Evolutionary conservation across 2,113 vertebrate genomes (phyloP), one percentile per base, ranked within the genome.

Genomic region (Tricholaema leucomelas): DNA sequence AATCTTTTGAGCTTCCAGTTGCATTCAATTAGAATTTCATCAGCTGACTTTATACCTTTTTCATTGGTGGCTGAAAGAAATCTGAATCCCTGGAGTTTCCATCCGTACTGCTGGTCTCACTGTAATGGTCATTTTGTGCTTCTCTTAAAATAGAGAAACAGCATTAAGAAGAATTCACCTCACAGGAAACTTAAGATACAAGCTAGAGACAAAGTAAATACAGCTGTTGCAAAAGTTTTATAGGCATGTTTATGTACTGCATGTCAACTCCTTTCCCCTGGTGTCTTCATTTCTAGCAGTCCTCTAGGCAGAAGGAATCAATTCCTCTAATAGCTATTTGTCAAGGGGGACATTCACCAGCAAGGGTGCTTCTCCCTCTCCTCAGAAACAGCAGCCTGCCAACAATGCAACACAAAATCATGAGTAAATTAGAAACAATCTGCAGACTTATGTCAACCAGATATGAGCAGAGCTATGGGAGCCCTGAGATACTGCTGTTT

Each of bases 61-160:
- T 99, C 71, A 98, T 83, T 88, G 99, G 98, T 61, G 98, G 99
- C 83, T 99, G 99, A 97, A 99, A 99, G 96, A 98, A 97, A 96
- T 99, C 99, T 20, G 98, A 98, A 97, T 99, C 99, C 94, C 98
- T 98, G 8, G 98, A 99, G 97, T 98, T 99, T 95, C 99, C 98
- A 92, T 99, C 99, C 35, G 98, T 97, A 92, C 98, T 98, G 97
- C 98, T 98, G 17, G 98, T 99, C 96, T 99, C 99, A 94, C 98
- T 98, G 59, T 97, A 97, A 96, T 98, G 99, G 96, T 99, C 99
- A 94, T 97, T 98, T 86, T 98, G 96, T 90, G 98, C 95, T 94
- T 99, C 99, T 96, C 99, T 99, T 95, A 97, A 97, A 97, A 97
- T 36, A 93, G 93, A 92, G 86, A 92, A 97, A 91, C 63, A 76